Conservation (phyloP, 2,888 invertebrate genomes). For the Thera britannica region DNA sequence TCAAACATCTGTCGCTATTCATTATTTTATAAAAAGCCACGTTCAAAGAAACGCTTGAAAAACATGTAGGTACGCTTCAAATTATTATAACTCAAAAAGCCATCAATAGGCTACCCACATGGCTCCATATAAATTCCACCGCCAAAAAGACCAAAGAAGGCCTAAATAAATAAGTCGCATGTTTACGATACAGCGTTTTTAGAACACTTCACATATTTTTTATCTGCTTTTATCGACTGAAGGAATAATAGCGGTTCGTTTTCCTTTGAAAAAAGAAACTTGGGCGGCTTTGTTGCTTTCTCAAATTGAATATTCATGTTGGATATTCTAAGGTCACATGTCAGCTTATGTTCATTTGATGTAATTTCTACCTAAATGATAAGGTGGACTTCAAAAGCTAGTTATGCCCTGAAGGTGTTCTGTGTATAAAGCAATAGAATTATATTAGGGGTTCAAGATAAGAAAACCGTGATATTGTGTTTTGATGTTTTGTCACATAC, state of each 20-base stretch:
- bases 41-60: conserved; percentile 60
- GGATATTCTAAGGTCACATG: conserved; percentile 40
- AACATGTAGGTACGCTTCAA: conserved; percentile 42
- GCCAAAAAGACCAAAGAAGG: conserved; percentile 46
- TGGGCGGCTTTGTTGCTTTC: conserved; percentile 48
- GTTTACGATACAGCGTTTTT: conserved; percentile 51
- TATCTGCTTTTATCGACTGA: conserved; percentile 54
- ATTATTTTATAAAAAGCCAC: conserved; percentile 50
- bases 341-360: conserved; percentile 25
- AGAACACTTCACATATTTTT: conserved; percentile 55
- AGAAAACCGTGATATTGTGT: too few species aligned
- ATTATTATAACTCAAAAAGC: conserved; percentile 61
- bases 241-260: conserved; percentile 51
- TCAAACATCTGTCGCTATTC: conserved; percentile 36
- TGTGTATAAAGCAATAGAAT: too few species aligned
- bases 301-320: conserved; percentile 60
- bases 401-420: background rate
- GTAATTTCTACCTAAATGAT: conserved; percentile 26
- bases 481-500: too few species aligned
- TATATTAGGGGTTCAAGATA: too few species aligned
- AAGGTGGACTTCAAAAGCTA: conserved; percentile 26
- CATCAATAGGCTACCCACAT: conserved; percentile 49
- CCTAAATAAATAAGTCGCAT: conserved; percentile 53
- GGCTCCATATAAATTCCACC: conserved; percentile 48
- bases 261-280: conserved; percentile 51